Percentiles rank a stretch among this genome's conserved stretches.
phyloP scores from a whole-genome alignment of 2,797 vertebrate species.

The Clarias laeviceps region DNA sequence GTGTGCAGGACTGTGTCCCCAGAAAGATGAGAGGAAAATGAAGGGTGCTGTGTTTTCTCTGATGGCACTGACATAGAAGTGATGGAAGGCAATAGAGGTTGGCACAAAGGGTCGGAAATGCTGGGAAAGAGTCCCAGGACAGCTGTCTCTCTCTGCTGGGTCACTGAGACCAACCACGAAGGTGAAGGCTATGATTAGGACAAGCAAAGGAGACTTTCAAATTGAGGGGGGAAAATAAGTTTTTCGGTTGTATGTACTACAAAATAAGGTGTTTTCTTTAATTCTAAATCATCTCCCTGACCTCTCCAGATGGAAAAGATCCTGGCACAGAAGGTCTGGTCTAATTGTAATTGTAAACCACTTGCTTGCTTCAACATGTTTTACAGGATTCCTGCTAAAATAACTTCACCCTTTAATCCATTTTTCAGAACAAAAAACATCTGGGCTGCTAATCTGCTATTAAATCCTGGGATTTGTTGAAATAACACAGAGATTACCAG shows the following conservation, averaged over 20 bases:
- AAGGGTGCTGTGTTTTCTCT: constrained; percentile 36
- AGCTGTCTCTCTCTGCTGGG: constrained; percentile 47
- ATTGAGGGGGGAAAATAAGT: not conserved
- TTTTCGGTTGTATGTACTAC: not conserved
- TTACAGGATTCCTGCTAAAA: constrained; percentile 79
- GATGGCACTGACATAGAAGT: constrained; percentile 43
- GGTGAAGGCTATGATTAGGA: constrained; percentile 23
- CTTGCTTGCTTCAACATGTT: constrained; percentile 80
- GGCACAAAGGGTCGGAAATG: constrained; percentile 43
- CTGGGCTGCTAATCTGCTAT: constrained; percentile 98
- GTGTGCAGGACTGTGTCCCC: not conserved
- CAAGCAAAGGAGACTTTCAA: not conserved
- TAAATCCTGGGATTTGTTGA: constrained; percentile 98
- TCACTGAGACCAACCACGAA: constrained; percentile 42
- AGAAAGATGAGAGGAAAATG: not conserved
- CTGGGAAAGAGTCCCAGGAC: constrained; percentile 45
- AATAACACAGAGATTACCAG: constrained; percentile 96
- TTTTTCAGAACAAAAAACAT: constrained; percentile 99
- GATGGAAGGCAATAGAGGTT: constrained; percentile 43
- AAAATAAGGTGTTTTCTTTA: not conserved
- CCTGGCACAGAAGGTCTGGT: constrained; percentile 79
- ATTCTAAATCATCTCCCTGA: constrained; percentile 67
- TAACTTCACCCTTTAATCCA: constrained; percentile 97
- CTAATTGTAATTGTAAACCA: constrained; percentile 82
- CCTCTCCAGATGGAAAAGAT: constrained; percentile 82